Conservation (phyloP, 2,888 invertebrate species). For the Rhingia campestris region DNA sequence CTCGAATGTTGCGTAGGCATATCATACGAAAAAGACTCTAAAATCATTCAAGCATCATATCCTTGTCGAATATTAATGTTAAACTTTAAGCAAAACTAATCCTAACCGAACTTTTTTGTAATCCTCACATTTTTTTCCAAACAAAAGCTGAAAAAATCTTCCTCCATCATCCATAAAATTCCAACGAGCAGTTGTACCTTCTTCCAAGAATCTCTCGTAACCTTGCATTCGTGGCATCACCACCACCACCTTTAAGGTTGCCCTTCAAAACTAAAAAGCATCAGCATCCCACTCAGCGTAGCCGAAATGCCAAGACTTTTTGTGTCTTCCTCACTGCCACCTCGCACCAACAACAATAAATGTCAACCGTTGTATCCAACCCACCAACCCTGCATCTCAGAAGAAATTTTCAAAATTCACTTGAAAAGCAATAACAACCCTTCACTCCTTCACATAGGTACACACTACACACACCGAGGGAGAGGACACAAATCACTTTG, state of each 20-base stretch:
- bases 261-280: conserved; percentile 53
- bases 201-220: conserved; percentile 7
- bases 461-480: background rate
- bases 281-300: conserved; percentile 41
- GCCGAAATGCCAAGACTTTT: conserved; percentile 47
- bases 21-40: no score
- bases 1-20: no score
- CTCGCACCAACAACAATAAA: background rate
- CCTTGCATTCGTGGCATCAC: conserved; percentile 28
- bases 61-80: no score
- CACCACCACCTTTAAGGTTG: conserved; percentile 43
- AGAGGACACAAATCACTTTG: conserved; percentile 62
- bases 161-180: background rate
- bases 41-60: no score
- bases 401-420: conserved; percentile 52
- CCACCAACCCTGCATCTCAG: background rate
- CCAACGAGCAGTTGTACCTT: background rate
- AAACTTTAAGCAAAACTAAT: no score
- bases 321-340: background rate
- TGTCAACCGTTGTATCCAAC: background rate
- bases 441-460: background rate
- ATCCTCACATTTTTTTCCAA: background rate
- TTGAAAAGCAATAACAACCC: conserved; percentile 54
- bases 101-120: no score
- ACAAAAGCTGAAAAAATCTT: conserved; percentile 1